Evolutionary conservation across 2,113 vertebrate genomes (phyloP).

Genomic region (Sciurus niger): DNA sequence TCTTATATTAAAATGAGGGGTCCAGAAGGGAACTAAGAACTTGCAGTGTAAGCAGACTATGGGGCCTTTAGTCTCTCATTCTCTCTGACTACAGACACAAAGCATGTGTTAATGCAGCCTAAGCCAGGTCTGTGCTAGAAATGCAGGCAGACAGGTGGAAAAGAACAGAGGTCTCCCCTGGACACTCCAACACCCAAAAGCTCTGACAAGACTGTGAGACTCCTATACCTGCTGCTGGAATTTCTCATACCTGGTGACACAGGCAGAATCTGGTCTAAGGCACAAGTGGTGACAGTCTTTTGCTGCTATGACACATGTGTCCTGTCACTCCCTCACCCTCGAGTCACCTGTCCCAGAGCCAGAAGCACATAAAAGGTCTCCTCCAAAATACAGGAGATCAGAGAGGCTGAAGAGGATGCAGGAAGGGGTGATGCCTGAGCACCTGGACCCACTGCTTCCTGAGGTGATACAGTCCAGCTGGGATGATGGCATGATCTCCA

Average conservation of each 20-base stretch:
- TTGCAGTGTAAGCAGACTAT: not conserved
- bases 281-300: not conserved
- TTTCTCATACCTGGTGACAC: accelerated
- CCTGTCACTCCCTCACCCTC: not conserved
- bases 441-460: not conserved
- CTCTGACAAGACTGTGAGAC: not conserved
- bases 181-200: accelerated
- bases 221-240: not conserved
- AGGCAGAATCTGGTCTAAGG: not conserved
- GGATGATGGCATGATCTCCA: not conserved
- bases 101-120: not conserved
- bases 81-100: not conserved
- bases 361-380: not conserved
- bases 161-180: not conserved
- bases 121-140: not conserved
- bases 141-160: accelerated
- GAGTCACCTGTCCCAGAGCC: not conserved
- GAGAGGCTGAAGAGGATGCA: not conserved
- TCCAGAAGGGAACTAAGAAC: not conserved
- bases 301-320: not conserved
- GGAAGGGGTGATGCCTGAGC: not conserved
- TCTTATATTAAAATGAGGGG: not conserved
- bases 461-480: not conserved
- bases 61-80: not conserved
- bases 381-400: not conserved